Conservation (phyloP, 2,113 vertebrate species). For the Aegotheles bennettii region DNA sequence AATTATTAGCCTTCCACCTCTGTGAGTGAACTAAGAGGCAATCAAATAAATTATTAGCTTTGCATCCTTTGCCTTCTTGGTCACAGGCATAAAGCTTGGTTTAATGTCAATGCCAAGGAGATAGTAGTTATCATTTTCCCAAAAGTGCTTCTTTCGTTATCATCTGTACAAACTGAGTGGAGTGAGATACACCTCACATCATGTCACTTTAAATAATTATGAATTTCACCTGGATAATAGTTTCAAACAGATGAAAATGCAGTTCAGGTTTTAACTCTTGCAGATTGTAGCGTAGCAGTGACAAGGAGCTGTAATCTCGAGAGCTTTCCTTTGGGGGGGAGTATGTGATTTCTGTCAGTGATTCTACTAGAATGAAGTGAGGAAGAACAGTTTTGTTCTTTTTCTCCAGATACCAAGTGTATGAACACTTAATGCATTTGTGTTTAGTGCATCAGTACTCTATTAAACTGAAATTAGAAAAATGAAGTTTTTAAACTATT, state of each 20-base stretch:
- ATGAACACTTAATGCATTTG: not conserved
- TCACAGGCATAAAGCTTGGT: not conserved
- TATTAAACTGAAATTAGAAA: not conserved
- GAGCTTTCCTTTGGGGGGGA: not conserved
- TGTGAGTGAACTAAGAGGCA: not conserved
- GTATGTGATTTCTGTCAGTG: not conserved
- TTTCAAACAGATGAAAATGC: not conserved
- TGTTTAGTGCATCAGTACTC: not conserved
- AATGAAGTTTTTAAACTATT: not conserved
- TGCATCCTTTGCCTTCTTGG: not conserved
- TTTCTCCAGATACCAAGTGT: not conserved
- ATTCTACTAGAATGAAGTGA: not conserved
- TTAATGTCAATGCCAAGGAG: not conserved
- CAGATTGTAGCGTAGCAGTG: not conserved
- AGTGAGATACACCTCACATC: not conserved
- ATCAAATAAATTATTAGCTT: not conserved
- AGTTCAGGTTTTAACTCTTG: not conserved
- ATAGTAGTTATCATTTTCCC: not conserved
- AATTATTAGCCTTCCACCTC: not conserved
- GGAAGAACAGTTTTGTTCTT: not conserved
- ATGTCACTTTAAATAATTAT: not conserved
- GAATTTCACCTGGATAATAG: not conserved
- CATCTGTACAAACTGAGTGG: not conserved
- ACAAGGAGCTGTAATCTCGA: not conserved
- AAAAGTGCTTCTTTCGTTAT: not conserved